Evolutionary conservation across 2,888 invertebrate species (phyloP), one percentile per base, ranked within the genome.

Genomic region (Pyrgus malvae): DNA sequence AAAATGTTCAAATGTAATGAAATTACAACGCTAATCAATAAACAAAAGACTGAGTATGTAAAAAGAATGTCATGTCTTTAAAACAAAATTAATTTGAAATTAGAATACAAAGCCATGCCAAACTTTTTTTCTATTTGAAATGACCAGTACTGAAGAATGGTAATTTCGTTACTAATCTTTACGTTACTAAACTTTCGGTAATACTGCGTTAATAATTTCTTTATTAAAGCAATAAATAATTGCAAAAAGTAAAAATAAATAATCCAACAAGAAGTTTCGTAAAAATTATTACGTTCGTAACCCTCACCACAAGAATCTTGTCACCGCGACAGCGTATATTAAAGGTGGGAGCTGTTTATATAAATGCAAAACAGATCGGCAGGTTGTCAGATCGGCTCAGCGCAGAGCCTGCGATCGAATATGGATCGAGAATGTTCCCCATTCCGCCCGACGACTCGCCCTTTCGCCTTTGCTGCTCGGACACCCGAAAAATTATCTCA

Each of bases 351-450:
- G 81, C 80, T 89, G 87, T 90, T 90, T 90, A 90, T 90, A 87
- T 90, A 90, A 88, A 90, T 89, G 90, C 90, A 90, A 90, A 90
- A 80, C 84, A 89, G 90, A 81, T 87, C 87, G 83, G 81, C 80
- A 81, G 84, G 86, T 88, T 90, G 90, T 90, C 90, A 88, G 83
- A 80, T 86, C 83, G 85, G 81, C 84, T 90, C 87, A 86, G 81
- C 74, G 80, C 76, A 80, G 81, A 83, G 80, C 79, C 81, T 76
- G 67, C 86, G 88, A 89, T 90, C 86, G 88, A 89, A 90, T 89
- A 89, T 89, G 86, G 88, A 90, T 88, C 87, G 85, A 82, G 78
- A 84, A 78, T 79, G 79, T 75, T 80, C 80, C 83, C 83, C 74
- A 78, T 78, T 78, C 67, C 80, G 76, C 78, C 76, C 68, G 66